These are phyloP conservation scores for Dipodomys merriami DNA, from an alignment of 2,113 vertebrate genomes.

Conservation along the genomic window DNA sequence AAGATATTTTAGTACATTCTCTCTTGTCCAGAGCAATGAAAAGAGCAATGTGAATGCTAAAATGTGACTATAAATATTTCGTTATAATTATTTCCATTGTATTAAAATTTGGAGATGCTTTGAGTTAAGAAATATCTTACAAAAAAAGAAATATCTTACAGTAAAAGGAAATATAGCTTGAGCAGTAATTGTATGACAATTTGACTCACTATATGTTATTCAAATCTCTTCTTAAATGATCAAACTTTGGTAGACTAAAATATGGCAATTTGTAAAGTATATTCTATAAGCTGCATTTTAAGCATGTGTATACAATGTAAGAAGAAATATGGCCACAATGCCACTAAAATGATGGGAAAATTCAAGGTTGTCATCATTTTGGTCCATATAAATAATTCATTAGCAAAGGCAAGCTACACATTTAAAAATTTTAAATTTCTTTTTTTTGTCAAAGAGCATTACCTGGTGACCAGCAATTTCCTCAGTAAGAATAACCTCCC, in stretches of 20 bases:
- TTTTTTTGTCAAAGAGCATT: not conserved
- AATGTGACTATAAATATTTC: slow-evolving; percentile 30
- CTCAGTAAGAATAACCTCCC: not conserved
- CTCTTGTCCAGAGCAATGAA: not conserved
- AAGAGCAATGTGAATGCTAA: not conserved
- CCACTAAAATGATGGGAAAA: slow-evolving; percentile 5
- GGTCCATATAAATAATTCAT: not conserved
- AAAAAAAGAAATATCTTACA: slow-evolving; percentile 48
- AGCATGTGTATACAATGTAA: not conserved
- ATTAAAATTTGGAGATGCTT: slow-evolving; percentile 35
- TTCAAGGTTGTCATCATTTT: not conserved
- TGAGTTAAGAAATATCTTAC: slow-evolving; percentile 32
- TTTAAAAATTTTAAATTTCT: slow-evolving; percentile 19
- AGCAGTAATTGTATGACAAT: not conserved
- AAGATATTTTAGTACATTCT: not conserved
- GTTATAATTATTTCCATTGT: slow-evolving; percentile 1
- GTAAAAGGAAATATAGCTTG: slow-evolving; percentile 50
- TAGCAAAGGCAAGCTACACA: not conserved
- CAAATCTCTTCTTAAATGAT: slow-evolving; percentile 26
- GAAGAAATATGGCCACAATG: not conserved
- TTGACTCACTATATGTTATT: not conserved
- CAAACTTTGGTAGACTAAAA: not conserved
- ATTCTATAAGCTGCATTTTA: not conserved
- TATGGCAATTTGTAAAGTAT: not conserved
- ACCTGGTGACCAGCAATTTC: not conserved